Evolutionary conservation across 2,797 vertebrate genomes (phyloP).

Genomic region (Hippocampus kuda): DNA sequence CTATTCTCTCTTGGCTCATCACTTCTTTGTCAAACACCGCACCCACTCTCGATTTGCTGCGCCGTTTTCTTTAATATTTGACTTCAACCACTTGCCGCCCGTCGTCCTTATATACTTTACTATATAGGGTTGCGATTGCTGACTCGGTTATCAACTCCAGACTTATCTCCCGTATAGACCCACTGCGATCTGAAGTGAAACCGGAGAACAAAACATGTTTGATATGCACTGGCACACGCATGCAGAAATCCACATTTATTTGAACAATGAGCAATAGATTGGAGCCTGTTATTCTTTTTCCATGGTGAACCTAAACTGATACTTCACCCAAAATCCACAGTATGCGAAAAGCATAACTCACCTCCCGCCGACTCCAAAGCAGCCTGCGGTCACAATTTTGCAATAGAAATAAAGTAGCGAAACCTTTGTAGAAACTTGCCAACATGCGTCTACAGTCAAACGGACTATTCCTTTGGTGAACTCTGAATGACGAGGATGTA

Average conservation of each 20-base stretch:
- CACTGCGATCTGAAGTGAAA: background rate
- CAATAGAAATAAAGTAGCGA: constrained; percentile 1
- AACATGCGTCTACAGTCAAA: background rate
- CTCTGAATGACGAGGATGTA: background rate
- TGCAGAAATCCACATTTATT: constrained; percentile 5
- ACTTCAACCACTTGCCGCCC: constrained; percentile 8
- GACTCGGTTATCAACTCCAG: constrained; percentile 5
- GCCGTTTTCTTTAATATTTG: constrained; percentile 13
- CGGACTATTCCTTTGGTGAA: background rate
- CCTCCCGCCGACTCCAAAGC: constrained; percentile 2
- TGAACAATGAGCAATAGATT: constrained; percentile 1
- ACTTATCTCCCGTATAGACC: background rate
- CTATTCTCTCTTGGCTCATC: constrained; percentile 46
- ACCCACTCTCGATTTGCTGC: constrained; percentile 17
- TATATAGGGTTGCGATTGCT: background rate
- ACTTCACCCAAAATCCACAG: constrained; percentile 3
- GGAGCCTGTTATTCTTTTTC: constrained; percentile 2
- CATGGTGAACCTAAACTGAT: constrained; percentile 6
- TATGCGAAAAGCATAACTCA: background rate
- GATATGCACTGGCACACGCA: constrained; percentile 3
- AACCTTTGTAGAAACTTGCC: constrained; percentile 8
- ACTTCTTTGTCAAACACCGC: constrained; percentile 27
- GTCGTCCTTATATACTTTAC: background rate
- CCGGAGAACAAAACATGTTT: background rate
- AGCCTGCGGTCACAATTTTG: background rate